A percentile compares a stretch with the other conserved stretches of the same genome.
Evolutionary conservation across 2,113 vertebrate genomes (phyloP).

Genomic region (Seriola dumerili): DNA sequence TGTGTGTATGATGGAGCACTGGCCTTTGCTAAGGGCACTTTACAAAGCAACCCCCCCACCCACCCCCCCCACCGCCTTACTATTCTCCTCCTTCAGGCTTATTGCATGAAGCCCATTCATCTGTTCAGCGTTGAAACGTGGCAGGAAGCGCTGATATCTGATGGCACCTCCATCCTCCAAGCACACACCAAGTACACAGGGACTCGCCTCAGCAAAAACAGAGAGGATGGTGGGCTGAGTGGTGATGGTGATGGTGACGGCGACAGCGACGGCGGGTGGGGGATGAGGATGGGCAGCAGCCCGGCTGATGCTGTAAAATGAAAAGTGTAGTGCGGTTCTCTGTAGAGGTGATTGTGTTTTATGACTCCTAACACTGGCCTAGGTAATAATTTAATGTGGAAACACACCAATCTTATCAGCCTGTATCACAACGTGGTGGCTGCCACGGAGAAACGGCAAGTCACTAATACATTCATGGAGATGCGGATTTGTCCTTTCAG

Average conservation of each 20-base stretch:
- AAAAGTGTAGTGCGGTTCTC: slow-evolving; percentile 41
- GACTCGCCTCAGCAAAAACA: slow-evolving; percentile 46
- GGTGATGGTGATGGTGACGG: slow-evolving; percentile 20
- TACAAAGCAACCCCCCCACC: slow-evolving; percentile 27
- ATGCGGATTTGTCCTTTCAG: slow-evolving; percentile 8
- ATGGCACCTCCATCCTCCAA: slow-evolving; percentile 69
- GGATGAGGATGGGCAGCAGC: slow-evolving; percentile 12
- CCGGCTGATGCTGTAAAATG: slow-evolving; percentile 36
- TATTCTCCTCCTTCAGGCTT: slow-evolving; percentile 69
- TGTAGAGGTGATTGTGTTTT: slow-evolving; percentile 53
- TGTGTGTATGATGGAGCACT: slow-evolving; percentile 68
- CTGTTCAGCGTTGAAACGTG: slow-evolving; percentile 77
- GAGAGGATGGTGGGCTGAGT: slow-evolving; percentile 36
- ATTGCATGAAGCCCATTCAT: slow-evolving; percentile 79
- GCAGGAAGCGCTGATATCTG: slow-evolving; percentile 69
- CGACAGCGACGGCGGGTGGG: background rate
- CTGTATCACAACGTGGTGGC: slow-evolving; percentile 33
- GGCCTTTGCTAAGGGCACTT: slow-evolving; percentile 70
- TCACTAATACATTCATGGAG: slow-evolving; percentile 11
- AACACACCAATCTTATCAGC: slow-evolving; percentile 32
- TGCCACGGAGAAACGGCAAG: slow-evolving; percentile 9
- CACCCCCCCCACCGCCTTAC: slow-evolving; percentile 27
- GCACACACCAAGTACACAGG: slow-evolving; percentile 35
- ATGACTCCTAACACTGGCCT: slow-evolving; percentile 40
- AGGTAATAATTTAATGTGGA: slow-evolving; percentile 48